Percentiles rank a stretch among this genome's conserved stretches.
phyloP scores from a whole-genome alignment of 2,888 invertebrate genomes.

The Neocrepidodera transversa region DNA sequence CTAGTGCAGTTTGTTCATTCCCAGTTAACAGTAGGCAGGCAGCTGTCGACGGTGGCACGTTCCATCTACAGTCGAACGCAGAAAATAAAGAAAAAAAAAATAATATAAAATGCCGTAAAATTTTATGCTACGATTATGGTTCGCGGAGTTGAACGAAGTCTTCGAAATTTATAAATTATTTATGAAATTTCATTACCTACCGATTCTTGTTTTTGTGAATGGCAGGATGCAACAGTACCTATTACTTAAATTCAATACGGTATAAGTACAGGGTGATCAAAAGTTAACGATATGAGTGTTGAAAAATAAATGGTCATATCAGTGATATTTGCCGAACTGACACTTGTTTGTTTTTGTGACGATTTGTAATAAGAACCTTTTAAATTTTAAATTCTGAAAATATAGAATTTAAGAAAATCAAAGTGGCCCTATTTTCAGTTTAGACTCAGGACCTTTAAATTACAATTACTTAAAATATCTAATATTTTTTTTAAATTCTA shows the following conservation, averaged over 20 bases:
- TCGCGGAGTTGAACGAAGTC: conserved; percentile 17
- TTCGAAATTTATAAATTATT: conserved; percentile 22
- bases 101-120: conserved; percentile 23
- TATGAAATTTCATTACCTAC: conserved; percentile 10
- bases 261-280: neutral
- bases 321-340: too few species aligned
- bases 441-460: too few species aligned
- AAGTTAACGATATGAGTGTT: too few species aligned
- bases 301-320: too few species aligned
- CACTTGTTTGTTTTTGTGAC: too few species aligned
- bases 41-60: conserved; percentile 17
- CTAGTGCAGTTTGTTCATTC: neutral
- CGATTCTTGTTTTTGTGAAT: conserved; percentile 21
- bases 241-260: neutral
- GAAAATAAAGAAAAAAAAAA: conserved; percentile 19
- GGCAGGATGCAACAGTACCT: neutral
- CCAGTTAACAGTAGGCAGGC: neutral
- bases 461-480: too few species aligned
- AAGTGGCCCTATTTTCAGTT: too few species aligned
- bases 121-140: conserved; percentile 21
- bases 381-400: too few species aligned
- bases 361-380: too few species aligned
- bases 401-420: too few species aligned
- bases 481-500: too few species aligned
- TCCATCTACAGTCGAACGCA: neutral